These are phyloP conservation scores for Erinaceus europaeus DNA, from an alignment of 2,113 vertebrate species.

Conservation along the genomic window DNA sequence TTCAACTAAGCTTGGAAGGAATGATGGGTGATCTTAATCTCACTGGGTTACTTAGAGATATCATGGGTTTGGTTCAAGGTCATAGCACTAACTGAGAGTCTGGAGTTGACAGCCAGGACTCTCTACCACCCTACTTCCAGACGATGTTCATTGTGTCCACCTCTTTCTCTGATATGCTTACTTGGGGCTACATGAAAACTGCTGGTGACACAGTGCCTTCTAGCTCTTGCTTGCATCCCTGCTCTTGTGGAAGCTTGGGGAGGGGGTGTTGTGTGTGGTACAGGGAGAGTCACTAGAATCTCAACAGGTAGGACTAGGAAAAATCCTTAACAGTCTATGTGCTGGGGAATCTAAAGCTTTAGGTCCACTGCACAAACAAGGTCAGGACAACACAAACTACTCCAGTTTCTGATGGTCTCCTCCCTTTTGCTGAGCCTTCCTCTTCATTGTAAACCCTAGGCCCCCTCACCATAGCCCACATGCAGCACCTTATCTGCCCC, in stretches of 20 bases:
- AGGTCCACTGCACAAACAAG: background rate
- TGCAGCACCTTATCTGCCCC: background rate
- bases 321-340: background rate
- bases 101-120: background rate
- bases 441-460: background rate
- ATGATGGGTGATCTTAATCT: background rate
- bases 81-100: background rate
- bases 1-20: background rate
- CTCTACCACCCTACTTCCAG: too few relatives aligned
- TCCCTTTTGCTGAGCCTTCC: background rate
- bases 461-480: background rate
- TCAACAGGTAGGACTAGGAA: background rate
- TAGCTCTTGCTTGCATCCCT: background rate
- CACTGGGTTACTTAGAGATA: background rate
- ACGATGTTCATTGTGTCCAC: background rate
- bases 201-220: background rate
- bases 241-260: background rate
- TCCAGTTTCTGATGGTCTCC: background rate
- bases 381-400: background rate
- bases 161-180: background rate
- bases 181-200: background rate
- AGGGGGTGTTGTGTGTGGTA: too few relatives aligned
- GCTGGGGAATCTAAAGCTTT: background rate
- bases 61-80: background rate
- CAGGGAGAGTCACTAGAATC: background rate